These are phyloP conservation scores for Leuciscus idus DNA, from an alignment of 2,113 vertebrate species.

Conservation along the genomic window DNA sequence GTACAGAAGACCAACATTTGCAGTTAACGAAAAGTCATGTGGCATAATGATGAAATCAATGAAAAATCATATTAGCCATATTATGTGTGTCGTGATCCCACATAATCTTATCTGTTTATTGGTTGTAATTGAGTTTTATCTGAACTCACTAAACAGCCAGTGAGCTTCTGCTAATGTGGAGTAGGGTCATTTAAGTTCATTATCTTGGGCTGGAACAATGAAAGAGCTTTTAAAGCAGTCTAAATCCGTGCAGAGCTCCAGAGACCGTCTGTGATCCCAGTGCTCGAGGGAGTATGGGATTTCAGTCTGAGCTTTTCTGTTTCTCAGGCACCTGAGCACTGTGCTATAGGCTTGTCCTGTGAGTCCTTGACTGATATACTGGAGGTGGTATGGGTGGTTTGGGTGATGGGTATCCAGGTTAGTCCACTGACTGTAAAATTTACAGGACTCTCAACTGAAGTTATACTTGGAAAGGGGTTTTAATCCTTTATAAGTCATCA, in stretches of 20 bases:
- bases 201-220: not conserved
- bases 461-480: not conserved
- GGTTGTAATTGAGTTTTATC: not conserved
- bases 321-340: not conserved
- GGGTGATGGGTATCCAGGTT: not conserved
- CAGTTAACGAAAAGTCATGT: not conserved
- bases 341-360: not conserved
- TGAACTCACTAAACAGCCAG: not conserved
- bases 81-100: not conserved
- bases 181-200: not conserved
- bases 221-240: constrained; percentile 5
- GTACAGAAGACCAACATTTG: no score
- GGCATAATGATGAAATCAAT: not conserved
- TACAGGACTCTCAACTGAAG: not conserved
- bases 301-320: constrained; percentile 18
- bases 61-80: not conserved
- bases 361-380: not conserved
- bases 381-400: not conserved
- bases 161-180: not conserved
- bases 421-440: not conserved
- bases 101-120: not conserved
- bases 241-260: not conserved
- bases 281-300: constrained; percentile 11
- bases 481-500: not conserved
- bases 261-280: not conserved